Conservation (phyloP, 2,113 vertebrate genomes). For the Ploceus nigricollis region DNA sequence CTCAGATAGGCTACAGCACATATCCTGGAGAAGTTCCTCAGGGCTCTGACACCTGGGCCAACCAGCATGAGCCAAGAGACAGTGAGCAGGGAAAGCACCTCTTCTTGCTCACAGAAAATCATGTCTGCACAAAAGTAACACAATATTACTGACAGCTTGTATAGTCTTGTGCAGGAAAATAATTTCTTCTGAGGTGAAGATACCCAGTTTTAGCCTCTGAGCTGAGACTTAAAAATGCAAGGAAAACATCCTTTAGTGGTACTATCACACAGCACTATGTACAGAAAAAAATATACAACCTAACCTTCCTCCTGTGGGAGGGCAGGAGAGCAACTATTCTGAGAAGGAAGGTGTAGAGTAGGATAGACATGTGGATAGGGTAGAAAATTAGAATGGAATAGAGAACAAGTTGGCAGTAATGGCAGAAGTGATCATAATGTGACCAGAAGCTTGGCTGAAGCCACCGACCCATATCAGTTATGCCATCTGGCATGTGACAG, state of each 20-base stretch:
- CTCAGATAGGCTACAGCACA: neutral
- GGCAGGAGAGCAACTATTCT: neutral
- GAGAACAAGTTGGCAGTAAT: neutral
- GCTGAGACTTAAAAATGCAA: neutral
- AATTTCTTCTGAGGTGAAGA: neutral
- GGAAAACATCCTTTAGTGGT: neutral
- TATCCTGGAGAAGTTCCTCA: neutral
- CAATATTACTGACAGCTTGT: neutral
- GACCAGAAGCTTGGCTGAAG: conserved; percentile 14
- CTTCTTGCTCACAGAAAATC: neutral
- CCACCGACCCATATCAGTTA: neutral
- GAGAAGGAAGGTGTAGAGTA: neutral
- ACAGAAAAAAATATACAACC: neutral
- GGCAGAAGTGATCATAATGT: neutral
- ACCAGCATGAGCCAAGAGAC: neutral
- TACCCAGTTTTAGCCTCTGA: neutral
- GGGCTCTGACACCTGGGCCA: neutral
- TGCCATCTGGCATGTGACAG: conserved; percentile 12
- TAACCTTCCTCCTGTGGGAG: neutral
- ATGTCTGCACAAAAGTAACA: neutral
- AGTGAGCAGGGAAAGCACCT: neutral
- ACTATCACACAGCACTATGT: neutral
- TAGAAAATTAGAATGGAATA: neutral
- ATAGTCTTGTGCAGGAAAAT: neutral
- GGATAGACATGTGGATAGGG: neutral